These are phyloP conservation scores for Alectoris magna DNA, from an alignment of 2,797 vertebrate genomes.

Conservation along the genomic window DNA sequence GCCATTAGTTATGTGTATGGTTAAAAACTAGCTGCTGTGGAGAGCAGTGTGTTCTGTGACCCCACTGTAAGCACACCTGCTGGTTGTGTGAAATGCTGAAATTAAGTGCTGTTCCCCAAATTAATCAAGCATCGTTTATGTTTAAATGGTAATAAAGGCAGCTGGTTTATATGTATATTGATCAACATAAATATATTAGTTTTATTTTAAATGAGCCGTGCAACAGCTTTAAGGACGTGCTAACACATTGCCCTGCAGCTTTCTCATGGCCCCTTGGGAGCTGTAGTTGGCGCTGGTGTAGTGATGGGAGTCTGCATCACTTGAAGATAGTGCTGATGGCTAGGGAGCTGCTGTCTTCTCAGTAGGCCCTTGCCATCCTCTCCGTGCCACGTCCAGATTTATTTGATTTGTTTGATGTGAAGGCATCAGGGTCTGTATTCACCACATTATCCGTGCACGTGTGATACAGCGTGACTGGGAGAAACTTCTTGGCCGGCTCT, in stretches of 20 bases:
- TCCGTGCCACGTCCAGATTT: neutral
- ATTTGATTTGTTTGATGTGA: neutral
- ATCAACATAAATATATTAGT: neutral
- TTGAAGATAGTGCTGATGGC: neutral
- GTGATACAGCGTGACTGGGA: constrained; percentile 32
- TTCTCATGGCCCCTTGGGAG: neutral
- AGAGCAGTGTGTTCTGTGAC: neutral
- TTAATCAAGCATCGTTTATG: neutral
- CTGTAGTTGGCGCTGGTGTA: neutral
- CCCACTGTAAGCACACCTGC: neutral
- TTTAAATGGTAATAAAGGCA: neutral
- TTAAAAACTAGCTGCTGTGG: neutral
- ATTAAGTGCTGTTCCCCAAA: neutral
- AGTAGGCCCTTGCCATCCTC: neutral
- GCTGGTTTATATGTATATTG: neutral
- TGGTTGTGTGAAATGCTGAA: neutral
- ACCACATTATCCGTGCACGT: neutral
- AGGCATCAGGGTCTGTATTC: neutral
- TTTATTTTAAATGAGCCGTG: neutral
- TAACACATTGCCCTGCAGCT: neutral
- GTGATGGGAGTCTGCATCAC: neutral
- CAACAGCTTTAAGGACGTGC: neutral
- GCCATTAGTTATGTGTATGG: rapidly evolving
- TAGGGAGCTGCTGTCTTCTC: neutral
- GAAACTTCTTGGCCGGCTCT: constrained; percentile 53